phyloP scores from a whole-genome alignment of 1,140 invertebrate species.

The Drosophila athabasca region DNA sequence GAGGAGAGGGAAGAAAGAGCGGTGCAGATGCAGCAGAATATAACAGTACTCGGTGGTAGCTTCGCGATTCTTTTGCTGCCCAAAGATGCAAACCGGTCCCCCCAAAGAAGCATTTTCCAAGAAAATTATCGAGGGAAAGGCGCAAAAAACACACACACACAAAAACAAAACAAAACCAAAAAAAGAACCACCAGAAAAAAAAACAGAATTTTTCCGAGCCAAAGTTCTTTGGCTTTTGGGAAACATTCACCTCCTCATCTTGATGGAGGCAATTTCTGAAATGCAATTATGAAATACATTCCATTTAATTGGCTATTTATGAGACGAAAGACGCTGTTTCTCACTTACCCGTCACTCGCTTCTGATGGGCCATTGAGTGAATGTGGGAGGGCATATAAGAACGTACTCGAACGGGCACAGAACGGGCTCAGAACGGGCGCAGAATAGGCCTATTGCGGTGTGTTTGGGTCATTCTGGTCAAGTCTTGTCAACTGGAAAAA shows the following conservation, averaged over 20 bases:
- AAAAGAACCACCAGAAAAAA: slow-evolving; percentile 11
- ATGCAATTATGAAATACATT: slow-evolving; percentile 61
- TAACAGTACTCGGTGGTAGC: slow-evolving; percentile 77
- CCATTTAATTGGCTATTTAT: slow-evolving; percentile 47
- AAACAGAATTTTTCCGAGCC: slow-evolving; percentile 28
- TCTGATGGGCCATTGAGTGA: not conserved
- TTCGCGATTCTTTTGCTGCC: slow-evolving; percentile 71
- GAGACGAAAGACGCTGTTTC: slow-evolving; percentile 9
- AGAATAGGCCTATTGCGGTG: too few species aligned
- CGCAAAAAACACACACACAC: slow-evolving; percentile 46
- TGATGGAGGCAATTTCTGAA: slow-evolving; percentile 43
- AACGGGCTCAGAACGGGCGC: too few species aligned
- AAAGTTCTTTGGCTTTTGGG: slow-evolving; percentile 68
- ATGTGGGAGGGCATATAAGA: slow-evolving; percentile 3
- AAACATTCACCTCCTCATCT: slow-evolving; percentile 60
- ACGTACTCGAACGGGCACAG: too few species aligned
- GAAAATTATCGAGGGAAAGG: slow-evolving; percentile 81
- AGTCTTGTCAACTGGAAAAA: too few species aligned
- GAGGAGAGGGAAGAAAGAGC: slow-evolving; percentile 15
- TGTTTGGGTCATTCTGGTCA: too few species aligned
- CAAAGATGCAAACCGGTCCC: slow-evolving; percentile 78
- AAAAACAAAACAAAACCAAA: not conserved
- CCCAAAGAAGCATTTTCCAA: slow-evolving; percentile 77
- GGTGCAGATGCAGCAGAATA: slow-evolving; percentile 72
- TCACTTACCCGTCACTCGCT: not conserved